These are phyloP conservation scores for Periparus ater DNA, from an alignment of 2,797 vertebrate species.

Conservation along the genomic window DNA sequence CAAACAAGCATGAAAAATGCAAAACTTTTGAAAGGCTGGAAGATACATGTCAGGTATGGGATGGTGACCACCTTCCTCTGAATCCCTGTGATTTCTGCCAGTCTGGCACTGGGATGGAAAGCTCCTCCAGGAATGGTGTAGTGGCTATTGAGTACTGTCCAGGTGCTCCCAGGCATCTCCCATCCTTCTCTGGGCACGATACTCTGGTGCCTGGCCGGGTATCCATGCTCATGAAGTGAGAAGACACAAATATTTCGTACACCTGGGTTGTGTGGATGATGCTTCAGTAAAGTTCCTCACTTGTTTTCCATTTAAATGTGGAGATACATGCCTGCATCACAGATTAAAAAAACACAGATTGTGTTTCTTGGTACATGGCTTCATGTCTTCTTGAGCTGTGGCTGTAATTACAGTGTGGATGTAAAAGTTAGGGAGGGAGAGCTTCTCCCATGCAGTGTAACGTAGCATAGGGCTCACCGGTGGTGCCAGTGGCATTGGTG, in stretches of 20 bases:
- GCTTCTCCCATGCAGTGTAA: not conserved
- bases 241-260: not conserved
- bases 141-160: accelerated
- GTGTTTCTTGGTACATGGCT: not conserved
- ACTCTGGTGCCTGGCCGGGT: not conserved
- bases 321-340: not conserved
- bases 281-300: not conserved
- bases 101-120: not conserved
- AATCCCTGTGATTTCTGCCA: not conserved
- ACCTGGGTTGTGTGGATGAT: not conserved
- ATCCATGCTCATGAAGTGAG: not conserved
- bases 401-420: not conserved
- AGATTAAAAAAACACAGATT: not conserved
- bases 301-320: not conserved
- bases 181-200: not conserved
- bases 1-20: not conserved
- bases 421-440: not conserved
- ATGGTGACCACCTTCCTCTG: not conserved
- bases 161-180: not conserved
- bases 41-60: accelerated
- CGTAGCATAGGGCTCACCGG: accelerated
- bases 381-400: accelerated
- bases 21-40: not conserved
- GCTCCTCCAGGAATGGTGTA: accelerated
- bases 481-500: accelerated